Percentiles rank a stretch among this genome's conserved stretches.
Conservation (phyloP, 2,888 invertebrate species). For the Drosophila cognata region DNA sequence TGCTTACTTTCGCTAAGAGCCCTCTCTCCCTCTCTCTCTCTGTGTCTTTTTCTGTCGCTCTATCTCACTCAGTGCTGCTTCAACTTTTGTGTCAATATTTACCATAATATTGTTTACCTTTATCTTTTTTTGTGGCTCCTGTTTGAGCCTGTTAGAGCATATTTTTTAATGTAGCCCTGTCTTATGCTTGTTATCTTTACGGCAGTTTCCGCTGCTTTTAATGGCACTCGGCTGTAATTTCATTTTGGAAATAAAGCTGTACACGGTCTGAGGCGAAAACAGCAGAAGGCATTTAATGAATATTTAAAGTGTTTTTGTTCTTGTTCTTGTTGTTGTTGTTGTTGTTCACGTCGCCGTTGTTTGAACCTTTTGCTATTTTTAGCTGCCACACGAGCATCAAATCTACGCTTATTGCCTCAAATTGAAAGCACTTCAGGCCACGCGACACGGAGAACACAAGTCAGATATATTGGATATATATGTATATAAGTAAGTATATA, state of each 20-base stretch:
- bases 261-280: conserved; percentile 2
- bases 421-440: conserved; percentile 50
- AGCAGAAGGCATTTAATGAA: conserved; percentile 57
- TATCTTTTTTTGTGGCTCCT: conserved; percentile 34
- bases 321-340: background rate
- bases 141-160: conserved; percentile 13
- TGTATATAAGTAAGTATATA: conserved; percentile 5
- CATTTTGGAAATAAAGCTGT: conserved; percentile 51
- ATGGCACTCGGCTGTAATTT: conserved; percentile 72
- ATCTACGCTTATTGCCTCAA: conserved; percentile 57
- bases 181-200: conserved; percentile 63
- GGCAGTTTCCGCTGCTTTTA: conserved; percentile 63
- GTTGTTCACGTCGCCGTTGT: background rate
- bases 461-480: conserved; percentile 2
- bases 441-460: conserved; percentile 17
- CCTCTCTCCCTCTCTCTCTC: background rate
- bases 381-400: conserved; percentile 50
- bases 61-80: background rate
- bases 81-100: conserved; percentile 64
- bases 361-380: conserved; percentile 55
- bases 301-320: conserved; percentile 49
- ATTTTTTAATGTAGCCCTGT: conserved; percentile 38
- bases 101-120: conserved; percentile 69
- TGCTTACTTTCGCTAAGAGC: background rate
- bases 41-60: background rate